Percentiles rank a stretch among this genome's conserved stretches.
Evolutionary conservation across 2,797 vertebrate species (phyloP).

Genomic region (Tragopan temminckii): DNA sequence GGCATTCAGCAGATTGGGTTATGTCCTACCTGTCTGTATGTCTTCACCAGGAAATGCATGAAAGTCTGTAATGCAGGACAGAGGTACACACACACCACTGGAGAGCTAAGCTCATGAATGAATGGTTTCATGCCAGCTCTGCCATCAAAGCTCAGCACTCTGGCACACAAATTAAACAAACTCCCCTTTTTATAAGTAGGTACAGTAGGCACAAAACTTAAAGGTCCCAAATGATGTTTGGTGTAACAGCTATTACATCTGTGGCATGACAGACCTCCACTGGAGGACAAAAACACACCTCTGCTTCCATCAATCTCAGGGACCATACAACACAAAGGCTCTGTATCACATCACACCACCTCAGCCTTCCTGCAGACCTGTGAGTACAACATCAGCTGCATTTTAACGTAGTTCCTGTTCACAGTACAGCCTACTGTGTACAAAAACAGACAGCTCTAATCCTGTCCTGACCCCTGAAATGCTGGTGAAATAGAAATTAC

Average conservation of each 20-base stretch:
- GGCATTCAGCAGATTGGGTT: no score
- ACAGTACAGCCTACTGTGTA: not conserved
- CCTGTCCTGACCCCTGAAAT: not conserved
- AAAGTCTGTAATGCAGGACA: not conserved
- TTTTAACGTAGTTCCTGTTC: not conserved
- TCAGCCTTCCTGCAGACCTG: not conserved
- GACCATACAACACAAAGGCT: not conserved
- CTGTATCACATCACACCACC: not conserved
- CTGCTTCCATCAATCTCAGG: not conserved
- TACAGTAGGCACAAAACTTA: not conserved
- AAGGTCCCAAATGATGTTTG: not conserved
- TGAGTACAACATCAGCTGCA: not conserved
- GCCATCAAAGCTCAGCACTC: not conserved
- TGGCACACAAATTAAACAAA: not conserved
- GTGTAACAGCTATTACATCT: not conserved
- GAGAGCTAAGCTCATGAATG: not conserved
- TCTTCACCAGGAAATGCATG: not conserved
- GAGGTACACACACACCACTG: not conserved
- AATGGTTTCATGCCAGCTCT: not conserved
- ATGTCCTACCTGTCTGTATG: rapidly evolving
- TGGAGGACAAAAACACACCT: not conserved
- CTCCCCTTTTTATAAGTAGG: not conserved
- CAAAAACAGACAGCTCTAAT: not conserved
- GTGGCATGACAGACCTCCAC: not conserved
- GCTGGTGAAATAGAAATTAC: not conserved